A percentile compares a stretch with the other conserved stretches of the same genome.
Evolutionary conservation across 2,888 invertebrate species (phyloP).

Genomic region (Lottia gigantea): DNA sequence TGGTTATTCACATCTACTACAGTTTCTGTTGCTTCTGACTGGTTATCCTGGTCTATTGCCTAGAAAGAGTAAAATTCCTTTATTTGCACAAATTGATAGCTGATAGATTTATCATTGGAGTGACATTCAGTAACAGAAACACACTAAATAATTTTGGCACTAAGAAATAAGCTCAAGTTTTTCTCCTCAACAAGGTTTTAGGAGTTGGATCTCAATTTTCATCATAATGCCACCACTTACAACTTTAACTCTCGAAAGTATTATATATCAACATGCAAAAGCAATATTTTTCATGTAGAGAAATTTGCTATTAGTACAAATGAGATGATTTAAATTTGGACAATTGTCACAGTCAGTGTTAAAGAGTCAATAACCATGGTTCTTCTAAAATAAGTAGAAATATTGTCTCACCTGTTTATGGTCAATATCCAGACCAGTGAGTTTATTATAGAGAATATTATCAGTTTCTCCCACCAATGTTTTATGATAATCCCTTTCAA

Average conservation of each 20-base stretch:
- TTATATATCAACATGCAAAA: too few species aligned
- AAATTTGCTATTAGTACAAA: too few species aligned
- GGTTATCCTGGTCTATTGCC: background rate
- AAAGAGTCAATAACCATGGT: too few species aligned
- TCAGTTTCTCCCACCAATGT: slow-evolving; percentile 72
- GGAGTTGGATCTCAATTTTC: slow-evolving; percentile 24
- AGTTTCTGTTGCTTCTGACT: background rate
- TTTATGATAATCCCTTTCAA: slow-evolving; percentile 80
- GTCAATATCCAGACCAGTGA: background rate
- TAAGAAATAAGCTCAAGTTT: slow-evolving; percentile 9
- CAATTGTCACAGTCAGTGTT: too few species aligned
- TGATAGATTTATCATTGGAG: background rate
- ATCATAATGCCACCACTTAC: slow-evolving; percentile 11
- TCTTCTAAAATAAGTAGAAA: too few species aligned
- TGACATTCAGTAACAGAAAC: too few species aligned
- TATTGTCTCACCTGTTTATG: too few species aligned
- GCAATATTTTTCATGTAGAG: too few species aligned
- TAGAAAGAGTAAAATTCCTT: too few species aligned
- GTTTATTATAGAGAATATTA: background rate
- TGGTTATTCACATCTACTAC: background rate
- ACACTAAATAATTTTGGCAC: background rate
- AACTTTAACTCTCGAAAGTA: too few species aligned
- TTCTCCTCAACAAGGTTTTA: slow-evolving; percentile 6
- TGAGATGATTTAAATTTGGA: too few species aligned
- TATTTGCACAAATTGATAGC: background rate